Evolutionary conservation across 2,888 invertebrate species (phyloP).

Genomic region (Pandemis cinnamomeana): DNA sequence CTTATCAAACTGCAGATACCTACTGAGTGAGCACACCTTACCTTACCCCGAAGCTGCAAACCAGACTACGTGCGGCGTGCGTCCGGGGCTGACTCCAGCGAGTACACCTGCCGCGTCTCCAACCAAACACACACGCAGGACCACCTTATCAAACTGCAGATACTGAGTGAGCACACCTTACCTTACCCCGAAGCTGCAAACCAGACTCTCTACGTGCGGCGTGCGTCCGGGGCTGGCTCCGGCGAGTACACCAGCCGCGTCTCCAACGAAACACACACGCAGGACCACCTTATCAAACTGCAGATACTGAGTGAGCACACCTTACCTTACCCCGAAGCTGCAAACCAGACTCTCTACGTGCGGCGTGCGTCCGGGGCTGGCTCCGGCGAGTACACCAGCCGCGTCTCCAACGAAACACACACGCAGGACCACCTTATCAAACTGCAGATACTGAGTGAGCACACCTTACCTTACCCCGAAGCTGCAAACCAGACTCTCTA

Average conservation of each 20-base stretch:
- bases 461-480: constrained; percentile 83
- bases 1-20: constrained; percentile 87
- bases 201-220: constrained; percentile 89
- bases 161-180: constrained; percentile 85
- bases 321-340: constrained; percentile 87
- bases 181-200: constrained; percentile 89
- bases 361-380: constrained; percentile 86
- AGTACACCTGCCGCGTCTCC: constrained; percentile 89
- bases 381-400: constrained; percentile 90
- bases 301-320: constrained; percentile 87
- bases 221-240: constrained; percentile 86
- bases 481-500: constrained; percentile 92
- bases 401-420: constrained; percentile 88
- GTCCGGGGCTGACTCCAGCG: constrained; percentile 87
- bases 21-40: constrained; percentile 84
- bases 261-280: constrained; percentile 87
- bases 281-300: constrained; percentile 86
- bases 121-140: constrained; percentile 88
- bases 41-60: constrained; percentile 89
- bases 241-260: constrained; percentile 90
- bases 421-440: constrained; percentile 86
- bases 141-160: constrained; percentile 87
- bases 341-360: constrained; percentile 93
- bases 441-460: constrained; percentile 88
- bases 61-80: constrained; percentile 89